Evolutionary conservation across 2,113 vertebrate species (phyloP).

Genomic region (Aegotheles bennettii): DNA sequence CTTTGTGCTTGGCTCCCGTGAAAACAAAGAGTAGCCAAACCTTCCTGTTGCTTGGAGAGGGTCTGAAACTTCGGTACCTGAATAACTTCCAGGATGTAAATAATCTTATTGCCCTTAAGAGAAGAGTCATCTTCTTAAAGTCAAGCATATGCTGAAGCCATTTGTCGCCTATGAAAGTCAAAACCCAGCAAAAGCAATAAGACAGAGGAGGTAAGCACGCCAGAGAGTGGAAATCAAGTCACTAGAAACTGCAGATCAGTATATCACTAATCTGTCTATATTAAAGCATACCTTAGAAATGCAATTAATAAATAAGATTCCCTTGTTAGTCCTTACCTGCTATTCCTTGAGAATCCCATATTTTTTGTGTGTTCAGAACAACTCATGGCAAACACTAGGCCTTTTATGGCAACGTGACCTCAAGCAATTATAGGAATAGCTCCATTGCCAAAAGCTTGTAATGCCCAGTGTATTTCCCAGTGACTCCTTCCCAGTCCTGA

Average conservation of each 20-base stretch:
- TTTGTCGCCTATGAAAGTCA: neutral
- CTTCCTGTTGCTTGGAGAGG: neutral
- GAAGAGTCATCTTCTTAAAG: neutral
- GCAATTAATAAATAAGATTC: neutral
- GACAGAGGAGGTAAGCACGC: neutral
- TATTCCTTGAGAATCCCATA: neutral
- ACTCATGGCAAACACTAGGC: neutral
- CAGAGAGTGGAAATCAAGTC: neutral
- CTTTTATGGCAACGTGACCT: neutral
- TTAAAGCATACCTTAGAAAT: neutral
- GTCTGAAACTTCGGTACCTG: neutral
- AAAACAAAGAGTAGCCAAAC: neutral
- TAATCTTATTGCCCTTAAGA: neutral
- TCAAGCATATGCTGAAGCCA: neutral
- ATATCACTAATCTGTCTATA: neutral
- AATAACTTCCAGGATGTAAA: neutral
- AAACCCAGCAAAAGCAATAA: neutral
- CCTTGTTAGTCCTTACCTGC: neutral
- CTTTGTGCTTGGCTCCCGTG: neutral
- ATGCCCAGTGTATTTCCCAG: neutral
- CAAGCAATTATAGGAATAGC: neutral
- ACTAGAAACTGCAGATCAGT: neutral
- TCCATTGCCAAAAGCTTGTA: neutral
- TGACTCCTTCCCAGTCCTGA: neutral
- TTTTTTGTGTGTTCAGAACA: neutral